A percentile compares a stretch with the other conserved stretches of the same genome.
These are phyloP conservation scores for Amphipoea lucens DNA, from an alignment of 2,888 invertebrate species.

Conservation along the genomic window DNA sequence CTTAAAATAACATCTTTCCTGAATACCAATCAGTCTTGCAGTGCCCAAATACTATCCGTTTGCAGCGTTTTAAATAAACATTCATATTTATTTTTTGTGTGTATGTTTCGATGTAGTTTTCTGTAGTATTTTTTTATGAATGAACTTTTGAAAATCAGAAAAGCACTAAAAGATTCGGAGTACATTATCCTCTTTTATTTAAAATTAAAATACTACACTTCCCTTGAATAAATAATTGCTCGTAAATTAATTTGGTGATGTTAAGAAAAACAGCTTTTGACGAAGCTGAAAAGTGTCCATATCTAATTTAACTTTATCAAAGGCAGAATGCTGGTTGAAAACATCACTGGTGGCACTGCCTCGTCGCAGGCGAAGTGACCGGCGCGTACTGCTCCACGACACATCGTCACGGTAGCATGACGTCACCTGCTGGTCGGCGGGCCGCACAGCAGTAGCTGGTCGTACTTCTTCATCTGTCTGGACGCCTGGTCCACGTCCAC, in stretches of 20 bases:
- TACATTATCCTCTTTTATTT: constrained; percentile 48
- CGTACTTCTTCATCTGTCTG: constrained; percentile 86
- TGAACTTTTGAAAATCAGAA: constrained; percentile 72
- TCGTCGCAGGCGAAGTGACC: constrained; percentile 12
- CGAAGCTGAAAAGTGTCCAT: background rate
- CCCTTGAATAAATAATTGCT: constrained; percentile 18
- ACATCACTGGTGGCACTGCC: background rate
- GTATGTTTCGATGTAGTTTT: constrained; percentile 5
- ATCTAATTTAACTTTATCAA: background rate
- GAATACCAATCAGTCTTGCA: background rate
- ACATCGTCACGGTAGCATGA: constrained; percentile 4
- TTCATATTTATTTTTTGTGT: constrained; percentile 38
- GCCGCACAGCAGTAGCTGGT: constrained; percentile 73
- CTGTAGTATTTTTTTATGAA: constrained; percentile 43
- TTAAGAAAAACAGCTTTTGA: background rate
- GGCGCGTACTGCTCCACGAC: constrained; percentile 9
- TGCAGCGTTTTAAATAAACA: constrained; percentile 2
- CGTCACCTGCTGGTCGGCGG: constrained; percentile 73
- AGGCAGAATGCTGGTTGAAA: constrained; percentile 1
- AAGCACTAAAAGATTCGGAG: constrained; percentile 79
- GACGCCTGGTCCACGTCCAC: constrained; percentile 83
- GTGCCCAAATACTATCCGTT: constrained; percentile 16
- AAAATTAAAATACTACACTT: constrained; percentile 6
- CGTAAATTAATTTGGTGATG: constrained; percentile 18
- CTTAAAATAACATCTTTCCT: background rate